Evolutionary conservation across 1,140 invertebrate species (phyloP), one percentile per base, ranked within the genome.

Genomic region (Heliothis virescens): DNA sequence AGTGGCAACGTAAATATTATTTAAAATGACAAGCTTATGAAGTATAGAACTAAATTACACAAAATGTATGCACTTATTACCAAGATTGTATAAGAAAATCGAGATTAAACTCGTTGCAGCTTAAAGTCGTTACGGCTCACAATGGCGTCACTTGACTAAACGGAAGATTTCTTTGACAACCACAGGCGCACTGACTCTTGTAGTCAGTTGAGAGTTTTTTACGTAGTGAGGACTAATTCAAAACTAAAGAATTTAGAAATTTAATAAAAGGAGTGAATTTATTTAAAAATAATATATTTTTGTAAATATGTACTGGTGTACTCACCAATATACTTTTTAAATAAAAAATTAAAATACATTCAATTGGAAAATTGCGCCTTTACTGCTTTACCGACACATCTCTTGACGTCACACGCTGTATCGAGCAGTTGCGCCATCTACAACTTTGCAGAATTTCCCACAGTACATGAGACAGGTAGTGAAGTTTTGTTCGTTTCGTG

Each of bases 91-190:
- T 95, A 95, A 96, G 95, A 95, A 96, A 95, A 95, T 95, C 89
- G 92, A 95, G 96, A 96, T 96, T 95, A 93, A 95, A 96, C 95
- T 95, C 90, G 92, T 94, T 92, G 92, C 94, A 90, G 88, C 82
- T 72, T 89, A 95, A 96, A 96, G 96, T 96, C 96, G 96, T 96
- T 97, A 97, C 95, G 96, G 96, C 94, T 96, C 96, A 97, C 96
- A 97, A 97, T 97, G 96, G 96, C 97, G 96, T 96, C 96, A 96
- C 94, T 95, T 94, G 87, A 92, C 91, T 86, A 91, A 90, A 89
- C 91, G 92, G 93, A 94, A 93, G 91, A 92, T 78, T 82, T 79
- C 65, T 78, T 82, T 93, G 92, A 92, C 91, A 91, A 69, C 86
- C 84, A 90, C 89, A 90, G 87, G 85, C 88, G 85, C 85, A 89